phyloP scores from a whole-genome alignment of 1,140 invertebrate genomes.

The Cecropterus lyciades region DNA sequence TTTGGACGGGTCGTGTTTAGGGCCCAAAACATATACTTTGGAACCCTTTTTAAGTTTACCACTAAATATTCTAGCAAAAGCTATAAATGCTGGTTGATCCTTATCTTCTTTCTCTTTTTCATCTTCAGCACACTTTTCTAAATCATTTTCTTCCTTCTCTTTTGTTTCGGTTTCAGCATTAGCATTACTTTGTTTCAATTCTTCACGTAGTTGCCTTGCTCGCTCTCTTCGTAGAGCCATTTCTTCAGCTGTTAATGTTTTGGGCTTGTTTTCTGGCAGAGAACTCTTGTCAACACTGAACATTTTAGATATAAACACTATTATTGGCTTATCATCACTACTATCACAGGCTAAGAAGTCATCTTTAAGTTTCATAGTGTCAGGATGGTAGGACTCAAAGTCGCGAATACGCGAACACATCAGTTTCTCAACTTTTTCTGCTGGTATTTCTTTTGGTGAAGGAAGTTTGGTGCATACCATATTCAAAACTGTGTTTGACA shows the following conservation, averaged over 20 bases:
- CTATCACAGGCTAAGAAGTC: conserved; percentile 91
- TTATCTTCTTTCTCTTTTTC: conserved; percentile 71
- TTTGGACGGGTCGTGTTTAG: conserved; percentile 94
- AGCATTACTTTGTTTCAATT: conserved; percentile 76
- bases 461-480: conserved; percentile 93
- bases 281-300: conserved; percentile 90
- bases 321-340: conserved; percentile 88
- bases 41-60: conserved; percentile 92
- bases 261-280: conserved; percentile 90
- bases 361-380: conserved; percentile 90
- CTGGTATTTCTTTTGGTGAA: conserved; percentile 90
- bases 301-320: conserved; percentile 98
- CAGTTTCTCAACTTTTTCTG: conserved; percentile 90
- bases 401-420: conserved; percentile 89
- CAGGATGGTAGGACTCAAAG: conserved; percentile 88
- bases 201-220: conserved; percentile 87
- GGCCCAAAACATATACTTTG: conserved; percentile 93
- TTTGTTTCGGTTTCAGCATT: conserved; percentile 82
- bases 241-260: conserved; percentile 90
- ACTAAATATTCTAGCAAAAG: conserved; percentile 97
- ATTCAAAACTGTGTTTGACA: conserved; percentile 91
- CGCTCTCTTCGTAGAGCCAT: conserved; percentile 89
- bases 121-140: conserved; percentile 57
- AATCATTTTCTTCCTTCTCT: conserved; percentile 69
- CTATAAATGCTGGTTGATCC: conserved; percentile 91